These are phyloP conservation scores for Mesoclemmys tuberculata DNA, from an alignment of 2,113 vertebrate genomes.

Conservation along the genomic window DNA sequence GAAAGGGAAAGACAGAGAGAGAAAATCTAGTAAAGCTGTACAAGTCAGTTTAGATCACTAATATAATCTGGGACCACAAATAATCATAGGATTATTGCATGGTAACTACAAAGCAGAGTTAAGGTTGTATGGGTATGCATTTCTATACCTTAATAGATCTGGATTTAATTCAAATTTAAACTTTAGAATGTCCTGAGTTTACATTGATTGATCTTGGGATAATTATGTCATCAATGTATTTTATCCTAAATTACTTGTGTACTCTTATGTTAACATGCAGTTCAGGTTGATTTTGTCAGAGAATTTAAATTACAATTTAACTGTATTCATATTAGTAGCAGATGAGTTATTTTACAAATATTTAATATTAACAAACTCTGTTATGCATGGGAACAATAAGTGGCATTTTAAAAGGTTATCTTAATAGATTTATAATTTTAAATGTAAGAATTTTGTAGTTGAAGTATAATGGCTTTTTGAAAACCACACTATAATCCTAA, in stretches of 20 bases:
- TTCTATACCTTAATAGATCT: neutral
- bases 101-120: neutral
- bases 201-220: neutral
- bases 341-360: neutral
- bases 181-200: neutral
- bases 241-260: neutral
- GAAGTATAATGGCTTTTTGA: constrained; percentile 2
- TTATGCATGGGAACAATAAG: neutral
- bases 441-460: neutral
- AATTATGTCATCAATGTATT: neutral
- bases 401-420: neutral
- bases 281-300: neutral
- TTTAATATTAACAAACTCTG: neutral
- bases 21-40: neutral
- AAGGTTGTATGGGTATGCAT: neutral
- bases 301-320: neutral
- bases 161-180: neutral
- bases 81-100: neutral
- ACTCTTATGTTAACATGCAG: constrained; percentile 8
- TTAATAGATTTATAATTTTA: neutral
- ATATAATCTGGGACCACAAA: neutral
- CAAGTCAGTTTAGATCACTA: neutral
- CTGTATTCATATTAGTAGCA: neutral
- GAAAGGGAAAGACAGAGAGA: neutral
- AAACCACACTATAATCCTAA: neutral